Evolutionary conservation across 2,797 vertebrate species (phyloP).

Genomic region (Spinus olivaceus): DNA sequence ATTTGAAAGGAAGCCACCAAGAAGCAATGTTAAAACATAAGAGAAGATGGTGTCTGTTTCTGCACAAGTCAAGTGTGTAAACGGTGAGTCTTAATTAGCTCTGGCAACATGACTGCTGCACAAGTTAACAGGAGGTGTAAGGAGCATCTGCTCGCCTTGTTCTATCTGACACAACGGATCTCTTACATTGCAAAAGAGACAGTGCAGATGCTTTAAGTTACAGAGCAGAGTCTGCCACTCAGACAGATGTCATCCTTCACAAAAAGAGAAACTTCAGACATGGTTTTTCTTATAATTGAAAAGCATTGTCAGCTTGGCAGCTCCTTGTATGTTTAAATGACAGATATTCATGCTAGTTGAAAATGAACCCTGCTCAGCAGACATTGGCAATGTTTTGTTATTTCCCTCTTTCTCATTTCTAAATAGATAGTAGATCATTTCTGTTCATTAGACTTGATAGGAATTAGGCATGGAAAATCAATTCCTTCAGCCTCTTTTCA

Average conservation of each 20-base stretch:
- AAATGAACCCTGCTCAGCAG: slow-evolving; percentile 53
- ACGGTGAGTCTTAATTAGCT: slow-evolving; percentile 1
- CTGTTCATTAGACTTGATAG: slow-evolving; percentile 64
- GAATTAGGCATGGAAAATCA: slow-evolving; percentile 61
- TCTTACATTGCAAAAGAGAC: neutral
- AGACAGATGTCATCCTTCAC: slow-evolving; percentile 62
- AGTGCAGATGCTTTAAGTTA: neutral
- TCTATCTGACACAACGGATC: slow-evolving; percentile 2
- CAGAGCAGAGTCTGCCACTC: slow-evolving; percentile 47
- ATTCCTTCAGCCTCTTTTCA: neutral
- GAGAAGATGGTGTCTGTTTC: neutral
- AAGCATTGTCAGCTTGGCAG: slow-evolving; percentile 70
- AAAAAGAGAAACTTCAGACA: slow-evolving; percentile 32
- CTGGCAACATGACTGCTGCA: neutral
- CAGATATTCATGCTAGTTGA: slow-evolving; percentile 56
- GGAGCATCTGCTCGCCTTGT: neutral
- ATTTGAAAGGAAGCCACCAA: neutral
- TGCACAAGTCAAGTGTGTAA: neutral
- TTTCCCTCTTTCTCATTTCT: slow-evolving; percentile 22
- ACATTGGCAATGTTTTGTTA: slow-evolving; percentile 31
- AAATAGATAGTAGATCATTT: slow-evolving; percentile 47
- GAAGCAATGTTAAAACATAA: neutral
- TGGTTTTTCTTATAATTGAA: slow-evolving; percentile 67
- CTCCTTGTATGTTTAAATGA: slow-evolving; percentile 62
- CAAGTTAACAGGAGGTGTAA: neutral